Percentiles rank a stretch among this genome's conserved stretches.
Conservation (phyloP, 30 jellyfish, hydroid and myxozoan species). For the Haliclystus octoradiatus region DNA sequence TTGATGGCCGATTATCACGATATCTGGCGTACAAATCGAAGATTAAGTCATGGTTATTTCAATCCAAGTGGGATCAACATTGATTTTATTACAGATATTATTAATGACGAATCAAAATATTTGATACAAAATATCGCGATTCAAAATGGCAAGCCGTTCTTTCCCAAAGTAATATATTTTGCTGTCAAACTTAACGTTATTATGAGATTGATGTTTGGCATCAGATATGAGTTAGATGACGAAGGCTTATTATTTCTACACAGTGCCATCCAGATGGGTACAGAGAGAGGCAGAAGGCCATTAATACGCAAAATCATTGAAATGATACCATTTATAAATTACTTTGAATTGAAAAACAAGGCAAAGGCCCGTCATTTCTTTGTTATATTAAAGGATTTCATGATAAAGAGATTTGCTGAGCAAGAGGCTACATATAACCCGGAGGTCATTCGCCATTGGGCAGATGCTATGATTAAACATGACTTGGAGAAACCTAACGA, state of each 20-base stretch:
- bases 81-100: neutral
- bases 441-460: conserved; percentile 1
- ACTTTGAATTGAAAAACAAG: neutral
- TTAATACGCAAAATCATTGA: neutral
- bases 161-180: neutral
- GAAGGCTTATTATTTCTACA: neutral
- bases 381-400: neutral
- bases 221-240: neutral
- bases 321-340: neutral
- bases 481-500: neutral
- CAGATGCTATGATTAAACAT: neutral
- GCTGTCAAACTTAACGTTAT: neutral
- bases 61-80: neutral
- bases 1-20: neutral
- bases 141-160: neutral
- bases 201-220: neutral
- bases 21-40: neutral
- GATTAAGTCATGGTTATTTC: neutral
- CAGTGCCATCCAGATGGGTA: neutral
- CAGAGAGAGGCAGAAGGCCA: neutral
- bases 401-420: neutral
- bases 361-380: too few species aligned
- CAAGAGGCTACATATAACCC: neutral
- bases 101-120: neutral
- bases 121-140: neutral